Percentiles rank a stretch among this genome's conserved stretches.
Conservation (phyloP, 2,888 invertebrate genomes). For the Acanthosepion pharaonis region DNA sequence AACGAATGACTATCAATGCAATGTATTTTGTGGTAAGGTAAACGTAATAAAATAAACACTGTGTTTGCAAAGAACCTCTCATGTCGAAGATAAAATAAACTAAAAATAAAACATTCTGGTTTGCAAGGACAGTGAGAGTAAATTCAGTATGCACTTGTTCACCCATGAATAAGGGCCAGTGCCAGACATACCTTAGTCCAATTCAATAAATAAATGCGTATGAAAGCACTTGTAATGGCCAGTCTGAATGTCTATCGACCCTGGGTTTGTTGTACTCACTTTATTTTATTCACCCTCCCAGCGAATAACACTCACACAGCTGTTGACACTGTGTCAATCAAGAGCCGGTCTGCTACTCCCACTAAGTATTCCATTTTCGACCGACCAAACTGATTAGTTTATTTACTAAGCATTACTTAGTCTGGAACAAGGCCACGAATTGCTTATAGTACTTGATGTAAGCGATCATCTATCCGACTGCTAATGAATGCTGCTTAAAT, state of each 20-base stretch:
- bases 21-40: background rate
- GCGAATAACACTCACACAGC: background rate
- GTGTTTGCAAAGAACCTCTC: background rate
- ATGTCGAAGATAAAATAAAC: background rate
- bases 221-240: too few species aligned
- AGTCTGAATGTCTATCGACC: too few species aligned
- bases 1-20: background rate
- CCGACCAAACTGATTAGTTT: background rate
- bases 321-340: background rate
- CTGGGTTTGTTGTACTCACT: background rate
- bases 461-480: too few species aligned
- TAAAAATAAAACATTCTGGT: background rate
- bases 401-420: too few species aligned
- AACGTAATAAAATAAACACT: background rate
- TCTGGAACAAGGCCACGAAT: too few species aligned
- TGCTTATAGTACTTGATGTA: too few species aligned
- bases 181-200: background rate
- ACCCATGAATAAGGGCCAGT: background rate
- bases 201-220: background rate
- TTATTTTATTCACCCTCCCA: background rate
- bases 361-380: background rate
- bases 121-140: background rate
- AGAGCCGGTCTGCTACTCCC: background rate
- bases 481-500: too few species aligned
- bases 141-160: background rate